Percentiles rank a stretch among this genome's conserved stretches.
Conservation (phyloP, 2,113 vertebrate species). For the Rafetus swinhoei region DNA sequence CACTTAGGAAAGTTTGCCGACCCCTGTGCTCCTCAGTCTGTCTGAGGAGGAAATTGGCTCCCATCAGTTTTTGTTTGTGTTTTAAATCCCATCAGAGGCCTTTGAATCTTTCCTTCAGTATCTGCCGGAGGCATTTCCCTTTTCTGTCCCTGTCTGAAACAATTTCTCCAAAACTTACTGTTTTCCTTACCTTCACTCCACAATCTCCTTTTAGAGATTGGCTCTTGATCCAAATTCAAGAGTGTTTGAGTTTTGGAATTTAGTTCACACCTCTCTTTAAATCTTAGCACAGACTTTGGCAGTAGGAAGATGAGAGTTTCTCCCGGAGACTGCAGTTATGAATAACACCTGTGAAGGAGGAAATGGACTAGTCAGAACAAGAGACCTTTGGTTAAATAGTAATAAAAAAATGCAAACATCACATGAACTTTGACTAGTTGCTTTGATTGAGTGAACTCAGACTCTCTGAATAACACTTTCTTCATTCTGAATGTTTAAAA, state of each 20-base stretch:
- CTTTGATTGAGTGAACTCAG: background rate
- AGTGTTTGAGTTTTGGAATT: background rate
- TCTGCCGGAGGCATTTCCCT: background rate
- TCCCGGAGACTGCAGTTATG: background rate
- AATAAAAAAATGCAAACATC: background rate
- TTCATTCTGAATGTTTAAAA: slow-evolving; percentile 15
- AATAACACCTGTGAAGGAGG: background rate
- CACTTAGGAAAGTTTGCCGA: too few relatives aligned
- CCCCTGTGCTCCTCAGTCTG: background rate
- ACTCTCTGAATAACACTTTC: slow-evolving; percentile 1
- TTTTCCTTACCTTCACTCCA: background rate
- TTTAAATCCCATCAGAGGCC: background rate
- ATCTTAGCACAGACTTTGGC: background rate
- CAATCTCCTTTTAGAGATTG: background rate
- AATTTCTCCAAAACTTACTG: background rate
- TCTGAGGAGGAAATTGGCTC: background rate
- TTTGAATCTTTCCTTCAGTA: background rate
- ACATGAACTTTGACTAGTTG: background rate
- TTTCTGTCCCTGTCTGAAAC: background rate
- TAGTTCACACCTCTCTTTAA: background rate
- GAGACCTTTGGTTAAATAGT: background rate
- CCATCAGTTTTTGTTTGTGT: background rate
- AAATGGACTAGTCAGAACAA: background rate
- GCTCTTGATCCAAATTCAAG: background rate
- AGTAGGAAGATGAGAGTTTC: background rate